These are phyloP conservation scores for Agapostemon virescens DNA, from an alignment of 2,888 invertebrate species.

Conservation along the genomic window DNA sequence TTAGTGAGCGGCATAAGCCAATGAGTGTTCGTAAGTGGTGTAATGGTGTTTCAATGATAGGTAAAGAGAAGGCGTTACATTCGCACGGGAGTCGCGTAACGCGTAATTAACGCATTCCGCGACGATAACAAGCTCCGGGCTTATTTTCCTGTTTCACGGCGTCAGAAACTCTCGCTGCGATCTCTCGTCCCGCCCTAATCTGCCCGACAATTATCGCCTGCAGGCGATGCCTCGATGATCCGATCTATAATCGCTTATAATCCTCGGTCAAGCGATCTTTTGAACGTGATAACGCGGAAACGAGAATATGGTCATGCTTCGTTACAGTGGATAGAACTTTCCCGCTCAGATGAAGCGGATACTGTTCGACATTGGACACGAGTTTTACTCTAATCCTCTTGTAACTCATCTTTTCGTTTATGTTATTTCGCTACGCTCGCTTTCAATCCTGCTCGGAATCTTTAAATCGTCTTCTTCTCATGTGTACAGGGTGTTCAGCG, in stretches of 20 bases:
- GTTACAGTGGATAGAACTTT: neutral
- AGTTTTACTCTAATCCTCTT: neutral
- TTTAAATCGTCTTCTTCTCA: neutral
- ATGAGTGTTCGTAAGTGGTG: neutral
- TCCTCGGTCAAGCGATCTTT: no score
- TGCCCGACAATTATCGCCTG: neutral
- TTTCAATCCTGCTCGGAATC: neutral
- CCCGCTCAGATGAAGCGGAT: neutral
- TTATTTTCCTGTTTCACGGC: constrained; percentile 13
- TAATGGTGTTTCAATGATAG: neutral
- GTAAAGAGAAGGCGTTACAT: neutral
- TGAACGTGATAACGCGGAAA: neutral
- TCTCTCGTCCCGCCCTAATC: neutral
- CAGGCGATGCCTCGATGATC: neutral
- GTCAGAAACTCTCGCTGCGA: neutral
- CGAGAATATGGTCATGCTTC: neutral
- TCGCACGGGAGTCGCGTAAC: neutral
- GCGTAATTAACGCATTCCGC: constrained; percentile 11
- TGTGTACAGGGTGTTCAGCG: neutral
- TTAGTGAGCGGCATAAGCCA: neutral
- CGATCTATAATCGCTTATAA: neutral
- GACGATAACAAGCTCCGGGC: constrained; percentile 3
- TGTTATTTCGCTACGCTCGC: neutral
- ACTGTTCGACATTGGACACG: neutral
- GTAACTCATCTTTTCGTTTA: neutral